A percentile compares a stretch with the other conserved stretches of the same genome.
These are phyloP conservation scores for Acanthosepion esculentum DNA, from an alignment of 2,888 invertebrate genomes.

Conservation along the genomic window DNA sequence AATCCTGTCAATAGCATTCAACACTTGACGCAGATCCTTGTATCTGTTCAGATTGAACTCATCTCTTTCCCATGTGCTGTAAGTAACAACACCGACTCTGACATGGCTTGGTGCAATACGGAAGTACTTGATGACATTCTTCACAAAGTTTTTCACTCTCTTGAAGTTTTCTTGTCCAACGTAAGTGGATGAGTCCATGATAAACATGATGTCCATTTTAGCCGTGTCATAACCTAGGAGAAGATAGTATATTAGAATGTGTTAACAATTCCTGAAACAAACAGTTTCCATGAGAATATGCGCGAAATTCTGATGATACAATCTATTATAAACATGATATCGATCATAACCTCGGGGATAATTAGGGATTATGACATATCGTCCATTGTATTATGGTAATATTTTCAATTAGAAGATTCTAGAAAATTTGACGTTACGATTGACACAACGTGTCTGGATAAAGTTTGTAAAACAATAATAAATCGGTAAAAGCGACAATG, in stretches of 20 bases:
- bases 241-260: background rate
- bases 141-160: background rate
- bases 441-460: background rate
- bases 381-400: background rate
- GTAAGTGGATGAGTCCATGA: background rate
- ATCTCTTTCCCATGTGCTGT: background rate
- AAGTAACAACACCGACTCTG: background rate
- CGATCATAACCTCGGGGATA: too few relatives aligned
- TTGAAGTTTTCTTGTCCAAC: background rate
- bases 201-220: background rate
- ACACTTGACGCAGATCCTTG: background rate
- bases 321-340: too few relatives aligned
- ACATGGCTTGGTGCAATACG: background rate
- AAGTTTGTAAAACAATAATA: background rate
- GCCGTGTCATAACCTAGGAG: background rate
- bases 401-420: background rate
- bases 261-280: too few relatives aligned
- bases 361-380: too few relatives aligned
- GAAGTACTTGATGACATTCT: background rate
- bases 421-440: background rate
- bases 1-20: background rate
- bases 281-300: too few relatives aligned
- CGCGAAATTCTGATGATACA: too few relatives aligned
- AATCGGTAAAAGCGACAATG: background rate
- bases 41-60: background rate